A percentile compares a stretch with the other conserved stretches of the same genome.
Conservation (phyloP, 2,888 invertebrate genomes). For the Hyalella azteca region DNA sequence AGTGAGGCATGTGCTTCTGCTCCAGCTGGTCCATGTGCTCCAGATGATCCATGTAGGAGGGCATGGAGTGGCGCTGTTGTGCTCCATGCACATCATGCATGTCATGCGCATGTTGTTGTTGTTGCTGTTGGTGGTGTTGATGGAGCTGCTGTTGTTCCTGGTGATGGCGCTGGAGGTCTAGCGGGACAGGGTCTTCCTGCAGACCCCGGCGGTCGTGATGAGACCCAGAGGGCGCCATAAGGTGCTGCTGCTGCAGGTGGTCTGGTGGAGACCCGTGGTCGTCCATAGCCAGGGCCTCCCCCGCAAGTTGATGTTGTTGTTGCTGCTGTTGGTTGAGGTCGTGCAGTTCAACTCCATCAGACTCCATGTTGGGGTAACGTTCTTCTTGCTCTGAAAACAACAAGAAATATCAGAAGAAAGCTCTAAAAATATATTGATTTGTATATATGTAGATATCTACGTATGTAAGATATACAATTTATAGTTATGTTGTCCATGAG, state of each 20-base stretch:
- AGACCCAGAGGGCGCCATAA: neutral
- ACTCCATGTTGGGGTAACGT: neutral
- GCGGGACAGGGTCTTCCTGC: too few relatives aligned
- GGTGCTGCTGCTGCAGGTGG: conserved; percentile 24
- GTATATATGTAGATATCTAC: too few relatives aligned
- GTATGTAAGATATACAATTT: too few relatives aligned
- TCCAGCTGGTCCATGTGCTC: conserved; percentile 2
- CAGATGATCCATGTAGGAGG: neutral
- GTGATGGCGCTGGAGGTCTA: neutral
- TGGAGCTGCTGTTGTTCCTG: conserved; percentile 7
- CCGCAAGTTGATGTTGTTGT: neutral
- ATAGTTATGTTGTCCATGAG: too few relatives aligned
- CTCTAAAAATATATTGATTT: too few relatives aligned
- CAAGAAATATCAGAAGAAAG: too few relatives aligned
- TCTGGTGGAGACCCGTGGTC: neutral
- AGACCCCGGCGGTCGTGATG: neutral
- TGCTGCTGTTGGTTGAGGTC: conserved; percentile 24
- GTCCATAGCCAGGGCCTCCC: neutral
- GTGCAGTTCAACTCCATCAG: neutral
- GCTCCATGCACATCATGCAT: conserved; percentile 1
- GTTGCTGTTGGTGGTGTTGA: neutral
- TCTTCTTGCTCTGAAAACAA: conserved; percentile 32
- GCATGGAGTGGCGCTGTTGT: neutral
- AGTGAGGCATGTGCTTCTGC: conserved; percentile 25
- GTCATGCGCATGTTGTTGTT: conserved; percentile 5